Base-by-base conservation (phyloP, 1,140 invertebrate species). In the Hylyphantes graminicola region DNA sequence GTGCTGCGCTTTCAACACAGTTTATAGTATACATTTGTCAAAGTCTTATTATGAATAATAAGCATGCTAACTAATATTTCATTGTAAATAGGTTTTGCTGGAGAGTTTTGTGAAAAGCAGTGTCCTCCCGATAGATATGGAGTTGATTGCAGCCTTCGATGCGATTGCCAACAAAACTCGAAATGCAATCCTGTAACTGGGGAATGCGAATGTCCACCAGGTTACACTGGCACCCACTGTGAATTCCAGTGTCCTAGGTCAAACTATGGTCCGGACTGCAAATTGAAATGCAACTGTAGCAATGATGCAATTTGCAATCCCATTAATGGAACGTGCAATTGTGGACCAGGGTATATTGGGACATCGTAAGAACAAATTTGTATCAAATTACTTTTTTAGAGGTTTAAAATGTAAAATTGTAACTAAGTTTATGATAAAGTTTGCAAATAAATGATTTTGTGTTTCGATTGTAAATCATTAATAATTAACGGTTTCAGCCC, bases 91-190 rank as follows among this genome's bases (percentile, higher is more conserved):
- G 79, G 79, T 5, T 82, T 54, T 51, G 13, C 50, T 0, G 79
- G 94, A 57, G 89, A 90, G 15, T 94, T 95, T 0, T 96, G 94
- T 88, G 94, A 93, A n/a, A 93, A 93, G 88, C 90, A 92, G 3
- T 97, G 95, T 90, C 93, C 93, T 0, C 88, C 91, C 11, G 94
- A 94, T 19, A 91, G 89, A 76, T 97, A 93, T 93, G 96, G 96
- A 12, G 89, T 90, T 48, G 92, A 93, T 64, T 98, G 97, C 88
- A 91, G 92, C 50, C 88, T 92, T 57, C 89, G 90, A 0, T 99
- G 98, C 88, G 93, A 95, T 80, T 99, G 98, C 89, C 94, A 94
- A 86, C 98, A 99, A 88, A 94, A 93, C 48, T 95, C 93, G 0
- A 90, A 91, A 0, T 97, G 96, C 87, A 91, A 96, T 90, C 94